These are phyloP conservation scores for Scaptomyza caliginosa DNA, from an alignment of 2,888 invertebrate genomes.

Conservation along the genomic window DNA sequence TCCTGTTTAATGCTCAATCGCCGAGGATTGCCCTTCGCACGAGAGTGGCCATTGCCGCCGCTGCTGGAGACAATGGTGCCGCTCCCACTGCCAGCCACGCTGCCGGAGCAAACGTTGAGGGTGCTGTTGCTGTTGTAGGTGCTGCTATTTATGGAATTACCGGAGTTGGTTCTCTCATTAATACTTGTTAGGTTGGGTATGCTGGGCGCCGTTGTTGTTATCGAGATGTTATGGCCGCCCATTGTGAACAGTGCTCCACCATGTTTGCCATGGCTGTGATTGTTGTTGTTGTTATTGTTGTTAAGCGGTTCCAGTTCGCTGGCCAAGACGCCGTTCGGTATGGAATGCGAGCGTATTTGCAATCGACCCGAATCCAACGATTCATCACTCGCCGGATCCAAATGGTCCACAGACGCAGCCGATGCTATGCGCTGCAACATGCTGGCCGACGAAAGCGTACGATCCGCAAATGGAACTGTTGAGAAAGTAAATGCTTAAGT, in stretches of 20 bases:
- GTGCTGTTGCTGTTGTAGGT: conserved; percentile 69
- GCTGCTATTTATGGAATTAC: conserved; percentile 78
- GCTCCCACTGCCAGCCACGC: conserved; percentile 40
- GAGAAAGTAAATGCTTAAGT: not conserved
- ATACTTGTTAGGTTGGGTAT: conserved; percentile 82
- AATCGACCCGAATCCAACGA: conserved; percentile 83
- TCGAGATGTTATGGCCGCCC: conserved; percentile 75
- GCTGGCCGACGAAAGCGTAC: conserved; percentile 82
- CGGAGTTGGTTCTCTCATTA: conserved; percentile 82
- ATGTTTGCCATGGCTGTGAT: conserved; percentile 45
- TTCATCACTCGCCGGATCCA: conserved; percentile 84
- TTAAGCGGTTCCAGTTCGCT: conserved; percentile 80
- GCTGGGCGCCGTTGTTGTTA: conserved; percentile 76
- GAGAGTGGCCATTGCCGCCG: conserved; percentile 44
- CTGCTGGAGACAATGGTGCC: conserved; percentile 20
- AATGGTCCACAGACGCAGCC: conserved; percentile 82
- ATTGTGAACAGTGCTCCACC: conserved; percentile 74
- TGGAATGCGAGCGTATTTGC: conserved; percentile 84
- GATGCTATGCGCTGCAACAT: conserved; percentile 82
- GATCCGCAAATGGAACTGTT: conserved; percentile 73
- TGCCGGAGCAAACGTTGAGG: conserved; percentile 37
- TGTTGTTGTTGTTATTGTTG: conserved; percentile 39
- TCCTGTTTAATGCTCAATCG: conserved; percentile 84
- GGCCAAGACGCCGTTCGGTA: conserved; percentile 82
- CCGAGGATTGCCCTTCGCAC: conserved; percentile 73